Base-by-base conservation (phyloP, 2,888 invertebrate genomes). In the Perizoma flavofasciatum region DNA sequence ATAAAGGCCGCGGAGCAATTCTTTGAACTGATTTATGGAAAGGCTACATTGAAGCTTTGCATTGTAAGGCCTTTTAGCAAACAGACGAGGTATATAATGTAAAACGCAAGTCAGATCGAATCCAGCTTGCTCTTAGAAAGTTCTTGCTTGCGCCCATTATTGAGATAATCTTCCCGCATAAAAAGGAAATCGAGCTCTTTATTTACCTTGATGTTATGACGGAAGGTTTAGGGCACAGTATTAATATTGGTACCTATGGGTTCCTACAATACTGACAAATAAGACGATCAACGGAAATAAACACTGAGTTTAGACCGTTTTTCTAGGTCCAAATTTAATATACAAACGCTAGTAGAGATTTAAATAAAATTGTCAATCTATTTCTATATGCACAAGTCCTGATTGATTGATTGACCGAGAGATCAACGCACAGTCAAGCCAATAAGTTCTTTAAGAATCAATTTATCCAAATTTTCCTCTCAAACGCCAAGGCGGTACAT, bases 41-140 rank as follows among this genome's bases (percentile, higher is more conserved):
- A 63, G 57, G 69, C 68, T 59, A 68, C 71, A 70, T 72, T 76
- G 74, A 70, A 63, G 73, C 72, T 69, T 72, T 70, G 66, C 70
- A 70, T 78, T 79, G 72, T 79, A 62, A 74, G 70, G 67, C 73
- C 72, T 79, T 81, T 80, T 75, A 79, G 72, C 72, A 72, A 78
- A 74, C 74, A 79, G 73, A 73, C 71, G 72, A 68, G 63, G 59
- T 63, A 54, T 45, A 72, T 72, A 79, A 79, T 74, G 71, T 74
- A 72, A 77, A 72, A 57, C 63, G 70, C 77, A 67, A 77, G 73
- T 80, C 78, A 81, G 60, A 65, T 53, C 60, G 71, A 65, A 65
- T 70, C 55, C 59, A 63, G 69, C 73, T 72, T 70, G 66, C 59
- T 67, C 63, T 67, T 63, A 59, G 59, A 55, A 68, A 66, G 60